Percentiles rank a stretch among this genome's conserved stretches.
These are phyloP conservation scores for Himalopsyche anomala DNA, from an alignment of 2,888 invertebrate genomes.

Conservation along the genomic window DNA sequence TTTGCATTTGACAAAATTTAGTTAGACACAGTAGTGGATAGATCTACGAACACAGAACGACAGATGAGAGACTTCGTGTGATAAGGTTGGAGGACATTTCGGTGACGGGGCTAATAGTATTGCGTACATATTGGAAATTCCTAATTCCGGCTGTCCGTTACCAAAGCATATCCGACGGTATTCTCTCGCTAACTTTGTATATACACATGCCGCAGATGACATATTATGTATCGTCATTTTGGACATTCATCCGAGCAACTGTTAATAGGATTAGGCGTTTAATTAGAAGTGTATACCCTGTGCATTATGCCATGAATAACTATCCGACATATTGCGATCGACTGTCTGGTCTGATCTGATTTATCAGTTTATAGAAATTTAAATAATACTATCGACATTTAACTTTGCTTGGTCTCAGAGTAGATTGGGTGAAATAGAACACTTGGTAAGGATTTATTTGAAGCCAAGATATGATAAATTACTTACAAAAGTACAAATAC, in stretches of 20 bases:
- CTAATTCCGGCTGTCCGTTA: conserved; percentile 5
- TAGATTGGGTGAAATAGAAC: too few relatives aligned
- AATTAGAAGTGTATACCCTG: neutral
- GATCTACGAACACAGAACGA: neutral
- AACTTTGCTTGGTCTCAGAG: too few relatives aligned
- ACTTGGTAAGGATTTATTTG: too few relatives aligned
- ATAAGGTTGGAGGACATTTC: neutral
- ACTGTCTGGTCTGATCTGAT: too few relatives aligned
- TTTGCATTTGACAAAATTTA: neutral
- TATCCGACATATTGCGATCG: too few relatives aligned
- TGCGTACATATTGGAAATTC: conserved; percentile 30
- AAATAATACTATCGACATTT: too few relatives aligned
- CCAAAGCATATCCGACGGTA: neutral
- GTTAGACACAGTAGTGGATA: neutral
- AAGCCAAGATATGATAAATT: too few relatives aligned
- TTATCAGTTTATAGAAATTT: too few relatives aligned
- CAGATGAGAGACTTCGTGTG: neutral
- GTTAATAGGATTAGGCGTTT: conserved; percentile 26
- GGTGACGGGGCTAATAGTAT: conserved; percentile 10
- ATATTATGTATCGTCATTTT: conserved; percentile 3
- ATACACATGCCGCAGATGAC: too few relatives aligned
- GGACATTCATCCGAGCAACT: conserved; percentile 16
- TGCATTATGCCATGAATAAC: neutral
- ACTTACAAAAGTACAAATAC: too few relatives aligned
- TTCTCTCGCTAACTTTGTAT: neutral